Percentiles rank a stretch among this genome's conserved stretches.
Evolutionary conservation across 2,888 invertebrate genomes (phyloP).

Genomic region (Torymus texanus): DNA sequence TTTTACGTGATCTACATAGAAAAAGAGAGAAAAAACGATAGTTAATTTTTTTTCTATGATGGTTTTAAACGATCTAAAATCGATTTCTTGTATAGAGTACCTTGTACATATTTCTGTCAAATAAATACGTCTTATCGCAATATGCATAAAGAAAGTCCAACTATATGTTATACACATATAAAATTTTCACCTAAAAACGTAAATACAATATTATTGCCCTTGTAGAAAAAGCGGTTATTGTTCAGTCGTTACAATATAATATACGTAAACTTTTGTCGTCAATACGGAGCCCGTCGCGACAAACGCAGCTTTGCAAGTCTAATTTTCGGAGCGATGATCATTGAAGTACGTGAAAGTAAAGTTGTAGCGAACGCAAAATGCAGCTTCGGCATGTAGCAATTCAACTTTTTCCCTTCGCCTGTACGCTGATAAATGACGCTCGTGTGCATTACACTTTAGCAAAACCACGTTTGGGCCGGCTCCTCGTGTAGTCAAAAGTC

Average conservation of each 20-base stretch:
- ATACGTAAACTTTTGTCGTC: neutral
- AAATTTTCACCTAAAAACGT: constrained; percentile 12
- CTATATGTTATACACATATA: neutral
- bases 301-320: constrained; percentile 61
- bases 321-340: constrained; percentile 33
- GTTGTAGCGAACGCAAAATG: constrained; percentile 29
- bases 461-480: constrained; percentile 77
- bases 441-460: constrained; percentile 67
- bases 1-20: too few species aligned
- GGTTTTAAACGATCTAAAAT: too few species aligned
- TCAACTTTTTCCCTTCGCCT: neutral
- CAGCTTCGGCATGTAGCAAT: constrained; percentile 9
- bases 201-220: constrained; percentile 25
- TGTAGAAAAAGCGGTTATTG: constrained; percentile 28
- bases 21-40: too few species aligned
- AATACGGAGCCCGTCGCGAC: constrained; percentile 67
- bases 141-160: too few species aligned
- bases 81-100: too few species aligned
- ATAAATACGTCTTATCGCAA: too few species aligned
- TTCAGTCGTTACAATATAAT: constrained; percentile 39
- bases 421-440: too few species aligned
- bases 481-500: constrained; percentile 78
- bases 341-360: constrained; percentile 31
- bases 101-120: too few species aligned
- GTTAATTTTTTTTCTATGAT: too few species aligned